Percentiles rank a stretch among this genome's conserved stretches.
These are phyloP conservation scores for Galemys pyrenaicus DNA, from an alignment of 2,113 vertebrate genomes.

Conservation along the genomic window DNA sequence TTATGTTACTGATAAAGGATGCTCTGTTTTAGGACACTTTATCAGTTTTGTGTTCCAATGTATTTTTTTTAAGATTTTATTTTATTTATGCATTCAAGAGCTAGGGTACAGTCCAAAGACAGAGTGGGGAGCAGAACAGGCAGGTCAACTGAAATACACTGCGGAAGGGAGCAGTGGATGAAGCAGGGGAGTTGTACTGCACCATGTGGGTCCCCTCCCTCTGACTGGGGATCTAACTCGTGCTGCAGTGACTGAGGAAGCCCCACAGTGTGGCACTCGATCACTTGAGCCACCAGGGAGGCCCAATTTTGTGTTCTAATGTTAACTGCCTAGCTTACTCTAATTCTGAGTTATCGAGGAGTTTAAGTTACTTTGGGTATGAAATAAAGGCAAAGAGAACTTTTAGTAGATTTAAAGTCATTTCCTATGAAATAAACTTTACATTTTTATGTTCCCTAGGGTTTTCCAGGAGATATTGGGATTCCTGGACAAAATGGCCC, in stretches of 20 bases:
- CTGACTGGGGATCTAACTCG: no score
- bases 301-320: background rate
- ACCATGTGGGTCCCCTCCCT: no score
- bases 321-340: background rate
- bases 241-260: no score
- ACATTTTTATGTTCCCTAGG: constrained; percentile 84
- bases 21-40: background rate
- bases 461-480: constrained; percentile 98
- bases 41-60: background rate
- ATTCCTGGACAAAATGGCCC: constrained; percentile 95
- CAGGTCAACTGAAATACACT: no score
- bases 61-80: no score
- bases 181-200: no score
- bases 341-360: background rate
- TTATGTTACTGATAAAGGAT: background rate
- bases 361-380: background rate
- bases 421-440: constrained; percentile 35
- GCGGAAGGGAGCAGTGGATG: no score
- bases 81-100: no score
- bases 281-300: no score
- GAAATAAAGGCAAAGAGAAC: background rate
- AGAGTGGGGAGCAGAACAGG: no score
- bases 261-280: no score
- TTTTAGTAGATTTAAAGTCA: constrained; percentile 25
- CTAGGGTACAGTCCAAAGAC: no score